A percentile compares a stretch with the other conserved stretches of the same genome.
Evolutionary conservation across 1,140 invertebrate species (phyloP).

Genomic region (Saccostrea cuccullata): DNA sequence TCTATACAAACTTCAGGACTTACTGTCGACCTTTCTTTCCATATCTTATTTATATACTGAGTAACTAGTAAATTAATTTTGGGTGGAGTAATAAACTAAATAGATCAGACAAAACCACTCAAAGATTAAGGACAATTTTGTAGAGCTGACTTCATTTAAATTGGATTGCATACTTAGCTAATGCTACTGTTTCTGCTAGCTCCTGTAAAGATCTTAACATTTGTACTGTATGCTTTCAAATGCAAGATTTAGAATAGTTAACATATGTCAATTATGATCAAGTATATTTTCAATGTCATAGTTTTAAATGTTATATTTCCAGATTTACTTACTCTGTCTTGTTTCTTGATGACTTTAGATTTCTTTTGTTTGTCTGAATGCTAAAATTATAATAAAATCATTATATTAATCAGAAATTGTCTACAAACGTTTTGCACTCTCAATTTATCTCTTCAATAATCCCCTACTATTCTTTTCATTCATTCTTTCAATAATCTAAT

Average conservation of each 20-base stretch:
- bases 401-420: too few species aligned
- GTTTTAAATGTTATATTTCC: not conserved
- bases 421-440: too few species aligned
- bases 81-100: slow-evolving; percentile 5
- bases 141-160: not conserved
- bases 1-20: too few species aligned
- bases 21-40: too few species aligned
- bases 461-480: too few species aligned
- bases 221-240: not conserved
- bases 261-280: not conserved
- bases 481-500: too few species aligned
- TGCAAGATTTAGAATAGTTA: not conserved
- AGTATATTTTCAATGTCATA: not conserved
- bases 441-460: too few species aligned
- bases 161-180: not conserved
- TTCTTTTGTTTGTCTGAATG: slow-evolving; percentile 73
- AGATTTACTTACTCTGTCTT: slow-evolving; percentile 73
- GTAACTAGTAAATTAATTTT: slow-evolving; percentile 3
- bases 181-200: not conserved
- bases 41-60: not conserved
- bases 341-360: slow-evolving; percentile 81
- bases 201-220: slow-evolving; percentile 7
- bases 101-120: slow-evolving; percentile 33
- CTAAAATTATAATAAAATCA: not conserved
- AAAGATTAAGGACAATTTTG: not conserved